Evolutionary conservation across 2,113 vertebrate genomes (phyloP).

Genomic region (Syrrhaptes paradoxus): DNA sequence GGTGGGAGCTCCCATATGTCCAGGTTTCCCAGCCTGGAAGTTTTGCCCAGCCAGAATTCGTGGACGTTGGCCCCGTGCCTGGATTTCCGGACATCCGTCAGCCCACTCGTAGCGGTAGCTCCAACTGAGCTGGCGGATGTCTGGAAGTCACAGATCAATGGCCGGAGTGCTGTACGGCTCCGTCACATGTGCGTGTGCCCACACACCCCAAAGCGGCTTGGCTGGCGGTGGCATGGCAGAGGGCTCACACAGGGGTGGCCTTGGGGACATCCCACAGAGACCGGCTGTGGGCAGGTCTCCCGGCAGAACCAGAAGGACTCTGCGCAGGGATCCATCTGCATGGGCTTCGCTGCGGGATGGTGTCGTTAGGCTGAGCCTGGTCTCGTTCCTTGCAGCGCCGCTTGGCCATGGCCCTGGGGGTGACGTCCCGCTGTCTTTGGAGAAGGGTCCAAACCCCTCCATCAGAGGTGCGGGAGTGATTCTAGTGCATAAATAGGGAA

Average conservation of each 20-base stretch:
- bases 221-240: not conserved
- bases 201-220: not conserved
- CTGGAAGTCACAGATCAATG: not conserved
- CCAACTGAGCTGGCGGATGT: not conserved
- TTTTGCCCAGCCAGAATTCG: not conserved
- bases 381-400: fast-evolving
- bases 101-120: not conserved
- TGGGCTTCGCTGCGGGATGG: fast-evolving
- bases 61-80: slow-evolving; percentile 8
- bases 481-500: fast-evolving
- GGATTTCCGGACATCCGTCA: not conserved
- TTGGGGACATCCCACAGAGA: fast-evolving
- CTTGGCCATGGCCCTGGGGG: not conserved
- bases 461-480: fast-evolving
- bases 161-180: not conserved
- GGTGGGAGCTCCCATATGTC: not conserved
- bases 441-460: not conserved
- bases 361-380: not conserved
- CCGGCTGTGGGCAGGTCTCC: not conserved
- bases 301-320: not conserved
- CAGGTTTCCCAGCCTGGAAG: slow-evolving; percentile 27
- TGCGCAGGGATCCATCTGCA: not conserved
- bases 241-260: not conserved
- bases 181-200: fast-evolving
- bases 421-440: not conserved